Evolutionary conservation across 2,113 vertebrate species (phyloP).

Genomic region (Vulpes ferrilata): DNA sequence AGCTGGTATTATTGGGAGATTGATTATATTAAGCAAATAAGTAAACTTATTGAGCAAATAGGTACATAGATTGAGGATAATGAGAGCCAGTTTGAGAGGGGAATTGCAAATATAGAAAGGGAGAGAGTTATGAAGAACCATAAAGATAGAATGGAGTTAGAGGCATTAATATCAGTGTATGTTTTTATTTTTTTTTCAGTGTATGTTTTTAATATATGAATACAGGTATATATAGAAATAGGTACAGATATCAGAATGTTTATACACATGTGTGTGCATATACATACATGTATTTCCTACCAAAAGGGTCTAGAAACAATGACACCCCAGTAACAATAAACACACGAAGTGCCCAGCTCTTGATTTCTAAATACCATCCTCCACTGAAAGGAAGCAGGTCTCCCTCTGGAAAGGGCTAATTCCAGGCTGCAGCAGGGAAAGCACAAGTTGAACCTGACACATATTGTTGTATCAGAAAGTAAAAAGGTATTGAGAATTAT

Average conservation of each 20-base stretch:
- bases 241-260: not conserved
- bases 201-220: not conserved
- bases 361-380: constrained; percentile 35
- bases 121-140: not conserved
- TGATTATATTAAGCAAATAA: not conserved
- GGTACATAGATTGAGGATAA: not conserved
- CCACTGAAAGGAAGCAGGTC: not conserved
- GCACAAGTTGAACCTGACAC: not conserved
- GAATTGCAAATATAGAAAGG: not conserved
- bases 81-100: not conserved
- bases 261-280: not conserved
- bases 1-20: not conserved
- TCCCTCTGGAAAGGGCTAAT: not conserved
- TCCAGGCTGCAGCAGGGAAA: not conserved
- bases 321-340: not conserved
- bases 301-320: not conserved
- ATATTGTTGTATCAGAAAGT: not conserved
- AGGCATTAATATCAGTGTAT: not conserved
- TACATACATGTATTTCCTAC: not conserved
- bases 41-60: not conserved
- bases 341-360: not conserved
- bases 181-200: not conserved
- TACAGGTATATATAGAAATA: not conserved
- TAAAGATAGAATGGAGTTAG: not conserved
- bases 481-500: not conserved